These are phyloP conservation scores for Pachyrhynchus sulphureomaculatus DNA, from an alignment of 1,140 invertebrate genomes.

Conservation along the genomic window DNA sequence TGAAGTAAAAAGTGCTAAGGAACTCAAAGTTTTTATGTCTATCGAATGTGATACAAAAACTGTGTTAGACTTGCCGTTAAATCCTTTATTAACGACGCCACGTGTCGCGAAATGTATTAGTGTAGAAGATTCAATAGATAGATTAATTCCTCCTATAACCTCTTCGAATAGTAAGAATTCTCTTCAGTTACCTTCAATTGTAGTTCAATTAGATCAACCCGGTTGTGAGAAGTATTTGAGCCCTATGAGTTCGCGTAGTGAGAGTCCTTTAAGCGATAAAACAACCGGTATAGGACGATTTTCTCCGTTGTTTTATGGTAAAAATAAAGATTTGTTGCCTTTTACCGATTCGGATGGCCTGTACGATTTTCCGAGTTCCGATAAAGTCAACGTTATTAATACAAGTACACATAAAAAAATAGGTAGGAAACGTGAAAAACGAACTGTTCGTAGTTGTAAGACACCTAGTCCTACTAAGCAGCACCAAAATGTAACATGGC, in stretches of 20 bases:
- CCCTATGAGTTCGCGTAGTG: conserved; percentile 73
- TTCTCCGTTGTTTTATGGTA: conserved; percentile 70
- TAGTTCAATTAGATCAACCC: conserved; percentile 59
- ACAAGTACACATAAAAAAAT: conserved; percentile 53
- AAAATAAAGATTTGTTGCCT: conserved; percentile 59
- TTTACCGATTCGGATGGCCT: conserved; percentile 75
- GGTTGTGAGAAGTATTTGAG: conserved; percentile 59
- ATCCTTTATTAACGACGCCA: conserved; percentile 44
- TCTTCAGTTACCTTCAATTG: conserved; percentile 62
- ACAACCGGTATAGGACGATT: conserved; percentile 61
- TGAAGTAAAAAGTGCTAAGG: conserved; percentile 63
- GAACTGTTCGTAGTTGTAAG: conserved; percentile 41
- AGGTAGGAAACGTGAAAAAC: conserved; percentile 55
- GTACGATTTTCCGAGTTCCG: conserved; percentile 75
- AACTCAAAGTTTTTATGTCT: conserved; percentile 62
- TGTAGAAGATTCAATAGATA: conserved; percentile 49
- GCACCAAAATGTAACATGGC: conserved; percentile 49
- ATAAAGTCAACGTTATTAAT: conserved; percentile 53
- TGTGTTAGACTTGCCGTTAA: conserved; percentile 47
- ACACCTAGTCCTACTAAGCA: conserved; percentile 57
- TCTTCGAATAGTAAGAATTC: conserved; percentile 39
- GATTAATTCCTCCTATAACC: conserved; percentile 37
- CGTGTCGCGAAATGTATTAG: conserved; percentile 33
- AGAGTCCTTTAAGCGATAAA: conserved; percentile 73
- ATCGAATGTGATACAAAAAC: conserved; percentile 49